Conservation (phyloP, 2,113 vertebrate genomes). For the Dermatemys mawii region DNA sequence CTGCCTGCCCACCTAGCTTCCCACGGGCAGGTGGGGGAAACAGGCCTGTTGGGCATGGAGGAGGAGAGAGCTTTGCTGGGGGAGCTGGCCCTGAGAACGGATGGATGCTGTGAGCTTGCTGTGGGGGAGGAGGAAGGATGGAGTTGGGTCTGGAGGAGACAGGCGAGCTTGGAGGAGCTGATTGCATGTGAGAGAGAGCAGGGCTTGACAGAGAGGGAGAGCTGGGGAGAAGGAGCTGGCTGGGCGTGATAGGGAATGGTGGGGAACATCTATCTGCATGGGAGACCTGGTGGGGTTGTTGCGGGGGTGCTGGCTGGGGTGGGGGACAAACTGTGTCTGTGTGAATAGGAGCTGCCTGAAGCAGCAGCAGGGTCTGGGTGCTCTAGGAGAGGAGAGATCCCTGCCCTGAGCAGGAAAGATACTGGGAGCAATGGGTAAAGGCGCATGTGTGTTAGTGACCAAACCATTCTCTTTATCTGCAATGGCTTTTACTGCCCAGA, state of each 20-base stretch:
- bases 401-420: neutral
- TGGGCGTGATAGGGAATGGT: neutral
- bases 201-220: neutral
- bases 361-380: fast-evolving
- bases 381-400: neutral
- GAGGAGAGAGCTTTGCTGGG: neutral
- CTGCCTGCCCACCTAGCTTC: neutral
- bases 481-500: neutral
- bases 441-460: fast-evolving
- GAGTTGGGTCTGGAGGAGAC: neutral
- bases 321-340: neutral
- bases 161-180: neutral
- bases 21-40: neutral
- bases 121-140: neutral
- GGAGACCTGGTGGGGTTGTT: neutral
- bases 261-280: neutral
- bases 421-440: neutral
- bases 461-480: fast-evolving
- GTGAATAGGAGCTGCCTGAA: neutral
- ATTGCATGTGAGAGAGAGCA: neutral
- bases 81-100: neutral
- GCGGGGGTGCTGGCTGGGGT: neutral
- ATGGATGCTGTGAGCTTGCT: neutral
- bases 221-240: neutral
- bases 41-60: neutral